Evolutionary conservation across 1,140 invertebrate species (phyloP), one percentile per base, ranked within the genome.

Genomic region (Anoplophora glabripennis): DNA sequence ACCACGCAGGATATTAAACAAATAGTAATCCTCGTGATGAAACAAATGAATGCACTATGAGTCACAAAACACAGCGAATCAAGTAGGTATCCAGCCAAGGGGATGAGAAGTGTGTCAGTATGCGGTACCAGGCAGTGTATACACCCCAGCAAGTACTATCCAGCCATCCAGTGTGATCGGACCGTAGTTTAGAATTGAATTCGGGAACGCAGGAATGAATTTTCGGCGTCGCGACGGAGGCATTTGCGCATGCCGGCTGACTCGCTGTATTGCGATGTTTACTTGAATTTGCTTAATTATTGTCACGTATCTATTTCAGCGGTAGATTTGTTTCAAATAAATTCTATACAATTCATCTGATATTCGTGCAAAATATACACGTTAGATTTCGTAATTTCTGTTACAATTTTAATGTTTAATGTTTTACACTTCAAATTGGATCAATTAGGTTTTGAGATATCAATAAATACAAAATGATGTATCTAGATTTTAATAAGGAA

Each of bases 161-260:
- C 68, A 70, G 68, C 68, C 68, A 70, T 70, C 68, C 68, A 68
- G 68, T 65, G 57, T 34, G 60, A 62, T 63, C 61, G 54, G 56
- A 59, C 18, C 56, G 41, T 35, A 44, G 38, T 49, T 65, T 55
- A 33, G 49, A 61, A 59, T 67, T 65, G 57, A 60, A 61, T 53
- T 44, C 51, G 42, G 56, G 38, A 64, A 40, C 48, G 18, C 54
- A 45, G 17, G 28, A 52, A 53, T 57, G 57, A 48, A 54, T 40
- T 14, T 18, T 12, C 33, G 52, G 61, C 66, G 64, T 62, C 65
- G 64, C 45, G 68, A 57, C 64, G 68, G 52, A 36, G 44, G n/a
- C 40, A 40, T n/a, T 7, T 1, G 55, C 66, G 62, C 61, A 61
- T 63, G 14, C 9, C 38, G 14, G 4, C 38, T 40, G 11, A 4